A percentile compares a stretch with the other conserved stretches of the same genome.
phyloP scores from a whole-genome alignment of 2,888 invertebrate genomes.

The Ditula angustiorana region DNA sequence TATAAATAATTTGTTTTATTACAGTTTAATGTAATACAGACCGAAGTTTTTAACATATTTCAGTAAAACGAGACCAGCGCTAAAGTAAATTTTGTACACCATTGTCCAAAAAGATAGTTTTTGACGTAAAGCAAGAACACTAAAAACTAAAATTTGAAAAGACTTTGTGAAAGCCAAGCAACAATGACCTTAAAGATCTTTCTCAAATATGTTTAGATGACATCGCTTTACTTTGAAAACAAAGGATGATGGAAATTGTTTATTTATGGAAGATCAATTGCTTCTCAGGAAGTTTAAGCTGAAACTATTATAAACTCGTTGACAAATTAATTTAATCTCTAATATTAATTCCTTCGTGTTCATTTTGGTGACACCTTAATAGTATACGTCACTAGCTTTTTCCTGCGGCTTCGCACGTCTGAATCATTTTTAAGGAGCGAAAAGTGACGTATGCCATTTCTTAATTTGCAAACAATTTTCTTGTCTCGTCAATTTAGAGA shows the following conservation, averaged over 20 bases:
- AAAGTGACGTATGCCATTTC: too few species aligned
- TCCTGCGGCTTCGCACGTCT: too few species aligned
- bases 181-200: neutral
- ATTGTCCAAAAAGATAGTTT: neutral
- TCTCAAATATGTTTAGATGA: neutral
- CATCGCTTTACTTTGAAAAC: neutral
- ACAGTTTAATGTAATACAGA: too few species aligned
- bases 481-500: too few species aligned
- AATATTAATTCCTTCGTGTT: neutral
- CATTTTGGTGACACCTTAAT: neutral
- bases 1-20: too few species aligned
- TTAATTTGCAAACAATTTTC: too few species aligned
- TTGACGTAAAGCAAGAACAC: constrained; percentile 10
- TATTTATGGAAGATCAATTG: neutral
- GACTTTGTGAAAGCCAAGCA: constrained; percentile 4
- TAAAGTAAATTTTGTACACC: too few species aligned
- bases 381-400: neutral
- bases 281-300: neutral
- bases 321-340: neutral
- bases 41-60: too few species aligned
- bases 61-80: too few species aligned
- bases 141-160: constrained; percentile 1
- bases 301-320: neutral
- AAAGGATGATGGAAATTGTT: neutral
- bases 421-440: too few species aligned